phyloP scores from a whole-genome alignment of 2,113 vertebrate species.

The Phylloscopus trochiloides region DNA sequence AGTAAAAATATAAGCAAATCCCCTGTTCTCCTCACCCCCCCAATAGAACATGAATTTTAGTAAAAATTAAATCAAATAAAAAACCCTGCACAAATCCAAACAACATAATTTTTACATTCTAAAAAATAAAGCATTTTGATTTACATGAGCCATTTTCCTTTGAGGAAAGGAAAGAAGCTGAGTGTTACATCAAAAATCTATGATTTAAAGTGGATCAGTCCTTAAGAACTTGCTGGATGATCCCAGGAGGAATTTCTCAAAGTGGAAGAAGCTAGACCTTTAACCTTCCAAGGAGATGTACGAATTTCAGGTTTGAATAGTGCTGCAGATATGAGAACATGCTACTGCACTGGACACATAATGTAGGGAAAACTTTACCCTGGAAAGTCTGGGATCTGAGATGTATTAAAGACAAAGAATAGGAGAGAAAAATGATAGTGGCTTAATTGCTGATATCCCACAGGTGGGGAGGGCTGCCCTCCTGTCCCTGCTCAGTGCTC shows the following conservation, averaged over 20 bases:
- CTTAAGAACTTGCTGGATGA: background rate
- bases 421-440: background rate
- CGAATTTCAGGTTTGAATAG: background rate
- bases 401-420: background rate
- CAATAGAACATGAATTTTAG: background rate
- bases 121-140: background rate
- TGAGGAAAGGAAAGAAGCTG: background rate
- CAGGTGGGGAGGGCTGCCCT: accelerated
- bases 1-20: background rate
- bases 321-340: background rate
- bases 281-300: background rate
- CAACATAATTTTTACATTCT: background rate
- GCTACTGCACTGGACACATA: background rate
- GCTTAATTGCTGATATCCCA: background rate
- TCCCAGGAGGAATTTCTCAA: background rate
- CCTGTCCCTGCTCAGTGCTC: background rate
- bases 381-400: background rate
- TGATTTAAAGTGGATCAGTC: background rate
- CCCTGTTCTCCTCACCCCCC: accelerated
- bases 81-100: accelerated
- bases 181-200: background rate
- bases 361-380: background rate
- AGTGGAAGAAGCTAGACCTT: background rate
- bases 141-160: background rate
- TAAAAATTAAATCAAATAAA: background rate